Evolutionary conservation across 2,888 invertebrate genomes (phyloP).

Genomic region (Dicycla oo): DNA sequence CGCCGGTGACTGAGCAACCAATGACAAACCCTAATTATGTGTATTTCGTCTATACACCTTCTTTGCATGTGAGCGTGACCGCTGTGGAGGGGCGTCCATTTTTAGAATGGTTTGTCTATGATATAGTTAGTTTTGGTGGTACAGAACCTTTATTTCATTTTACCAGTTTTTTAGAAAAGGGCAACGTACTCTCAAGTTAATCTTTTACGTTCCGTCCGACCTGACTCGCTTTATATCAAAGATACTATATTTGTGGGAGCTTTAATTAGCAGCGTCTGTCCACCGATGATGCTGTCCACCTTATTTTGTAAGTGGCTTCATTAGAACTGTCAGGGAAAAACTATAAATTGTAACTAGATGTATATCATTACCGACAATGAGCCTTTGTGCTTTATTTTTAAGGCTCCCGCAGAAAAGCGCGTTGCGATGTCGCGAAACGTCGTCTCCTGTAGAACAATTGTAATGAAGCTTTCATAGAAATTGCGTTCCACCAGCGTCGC

Average conservation of each 20-base stretch:
- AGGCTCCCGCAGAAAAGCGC: no score
- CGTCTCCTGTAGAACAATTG: no score
- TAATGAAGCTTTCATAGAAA: no score
- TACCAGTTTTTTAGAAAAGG: constrained; percentile 23
- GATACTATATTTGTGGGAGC: constrained; percentile 27
- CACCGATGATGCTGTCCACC: constrained; percentile 25
- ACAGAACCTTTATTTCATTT: constrained; percentile 7
- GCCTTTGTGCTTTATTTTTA: constrained; percentile 1
- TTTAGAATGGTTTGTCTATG: no score
- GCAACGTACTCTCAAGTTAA: constrained; percentile 44
- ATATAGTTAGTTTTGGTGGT: background rate
- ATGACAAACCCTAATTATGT: no score
- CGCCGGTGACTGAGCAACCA: no score
- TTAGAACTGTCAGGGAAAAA: constrained; percentile 17
- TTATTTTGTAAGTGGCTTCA: constrained; percentile 16
- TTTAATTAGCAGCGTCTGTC: constrained; percentile 44
- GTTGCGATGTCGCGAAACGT: no score
- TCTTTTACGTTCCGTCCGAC: constrained; percentile 36
- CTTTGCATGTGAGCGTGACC: no score
- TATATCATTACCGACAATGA: constrained; percentile 3
- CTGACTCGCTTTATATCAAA: constrained; percentile 36
- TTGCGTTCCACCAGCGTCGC: no score
- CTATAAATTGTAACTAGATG: constrained; percentile 21
- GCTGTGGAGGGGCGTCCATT: no score
- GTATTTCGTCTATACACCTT: no score